Conservation (phyloP, 2,113 vertebrate genomes). For the Astatotilapia flaviijosephi region DNA sequence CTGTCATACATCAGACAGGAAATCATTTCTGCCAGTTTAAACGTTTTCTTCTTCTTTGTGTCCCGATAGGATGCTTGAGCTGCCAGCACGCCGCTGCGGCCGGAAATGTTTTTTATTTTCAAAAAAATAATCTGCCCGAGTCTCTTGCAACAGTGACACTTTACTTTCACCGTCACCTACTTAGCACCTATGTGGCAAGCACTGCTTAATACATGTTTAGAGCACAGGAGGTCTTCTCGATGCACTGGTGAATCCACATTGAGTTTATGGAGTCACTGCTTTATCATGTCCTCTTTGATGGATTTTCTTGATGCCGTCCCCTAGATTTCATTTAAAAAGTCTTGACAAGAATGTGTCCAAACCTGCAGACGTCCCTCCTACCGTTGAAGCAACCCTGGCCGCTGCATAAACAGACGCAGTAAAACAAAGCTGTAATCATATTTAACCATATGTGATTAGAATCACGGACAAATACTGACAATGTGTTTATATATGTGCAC, state of each 20-base stretch:
- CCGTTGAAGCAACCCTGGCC: not conserved
- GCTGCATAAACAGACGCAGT: not conserved
- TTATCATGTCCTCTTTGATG: too few relatives aligned
- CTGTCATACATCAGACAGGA: conserved; percentile 1
- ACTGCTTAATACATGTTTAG: not conserved
- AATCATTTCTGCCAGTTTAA: not conserved
- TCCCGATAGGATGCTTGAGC: not conserved
- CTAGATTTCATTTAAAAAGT: not conserved
- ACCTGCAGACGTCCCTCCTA: not conserved
- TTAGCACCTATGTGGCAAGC: not conserved
- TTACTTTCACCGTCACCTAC: not conserved
- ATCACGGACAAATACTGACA: not conserved
- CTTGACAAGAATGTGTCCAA: not conserved
- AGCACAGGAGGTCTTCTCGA: not conserved
- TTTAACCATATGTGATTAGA: not conserved
- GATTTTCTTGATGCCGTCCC: not conserved
- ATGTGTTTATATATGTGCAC: not conserved
- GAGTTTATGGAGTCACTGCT: not conserved
- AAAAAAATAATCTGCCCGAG: not conserved
- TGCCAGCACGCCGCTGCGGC: not conserved
- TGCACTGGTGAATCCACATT: not conserved
- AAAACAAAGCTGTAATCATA: not conserved
- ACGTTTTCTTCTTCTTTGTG: not conserved
- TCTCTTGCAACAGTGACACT: not conserved
- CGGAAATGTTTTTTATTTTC: conserved; percentile 33